Conservation (phyloP, 2,113 vertebrate species). For the Fulica atra region DNA sequence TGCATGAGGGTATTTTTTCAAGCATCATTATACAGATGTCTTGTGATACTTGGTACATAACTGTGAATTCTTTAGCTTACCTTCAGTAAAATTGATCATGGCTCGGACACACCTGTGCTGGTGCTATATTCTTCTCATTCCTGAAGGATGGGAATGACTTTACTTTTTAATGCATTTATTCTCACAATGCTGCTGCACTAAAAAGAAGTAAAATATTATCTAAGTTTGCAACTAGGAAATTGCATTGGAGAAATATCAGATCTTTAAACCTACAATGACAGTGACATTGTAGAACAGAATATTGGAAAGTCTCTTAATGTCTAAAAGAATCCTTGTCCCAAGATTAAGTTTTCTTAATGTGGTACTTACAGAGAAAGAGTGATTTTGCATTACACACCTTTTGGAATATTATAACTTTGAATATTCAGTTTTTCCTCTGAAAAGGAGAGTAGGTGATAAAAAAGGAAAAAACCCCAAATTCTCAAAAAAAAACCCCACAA, state of each 20-base stretch:
- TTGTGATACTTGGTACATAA: not conserved
- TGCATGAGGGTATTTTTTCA: not conserved
- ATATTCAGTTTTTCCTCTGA: not conserved
- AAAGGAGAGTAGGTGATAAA: not conserved
- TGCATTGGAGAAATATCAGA: not conserved
- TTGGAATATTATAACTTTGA: not conserved
- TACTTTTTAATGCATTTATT: not conserved
- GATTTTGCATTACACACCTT: not conserved
- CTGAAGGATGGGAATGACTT: not conserved
- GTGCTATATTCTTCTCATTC: accelerated
- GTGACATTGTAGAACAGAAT: not conserved
- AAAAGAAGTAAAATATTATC: not conserved
- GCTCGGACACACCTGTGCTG: not conserved
- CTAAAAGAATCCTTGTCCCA: not conserved
- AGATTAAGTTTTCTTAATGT: not conserved
- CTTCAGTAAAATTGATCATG: not conserved
- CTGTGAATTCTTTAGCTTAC: not conserved
- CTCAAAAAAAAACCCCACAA: no score
- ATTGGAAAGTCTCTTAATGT: not conserved
- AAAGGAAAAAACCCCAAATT: not conserved
- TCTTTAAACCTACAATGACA: not conserved
- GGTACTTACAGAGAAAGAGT: not conserved
- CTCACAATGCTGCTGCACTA: not conserved
- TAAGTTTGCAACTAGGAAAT: not conserved
- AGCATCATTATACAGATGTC: not conserved